These are phyloP conservation scores for Harmothoe impar DNA, from an alignment of 2,888 invertebrate genomes.

Conservation along the genomic window DNA sequence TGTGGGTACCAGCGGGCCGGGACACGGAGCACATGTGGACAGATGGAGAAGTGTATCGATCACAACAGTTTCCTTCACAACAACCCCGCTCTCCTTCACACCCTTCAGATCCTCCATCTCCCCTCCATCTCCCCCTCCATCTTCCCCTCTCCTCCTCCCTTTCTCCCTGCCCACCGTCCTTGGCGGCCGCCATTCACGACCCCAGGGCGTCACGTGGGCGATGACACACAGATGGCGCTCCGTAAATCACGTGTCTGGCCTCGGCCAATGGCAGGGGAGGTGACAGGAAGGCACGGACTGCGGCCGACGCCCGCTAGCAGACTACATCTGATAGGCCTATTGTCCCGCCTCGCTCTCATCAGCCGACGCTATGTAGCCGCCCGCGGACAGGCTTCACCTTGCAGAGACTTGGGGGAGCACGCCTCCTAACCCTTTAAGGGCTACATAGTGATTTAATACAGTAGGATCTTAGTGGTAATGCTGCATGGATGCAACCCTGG, in stretches of 20 bases:
- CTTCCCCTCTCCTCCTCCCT: not conserved
- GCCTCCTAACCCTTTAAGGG: not conserved
- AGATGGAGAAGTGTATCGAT: slow-evolving; percentile 19
- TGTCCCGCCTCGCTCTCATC: not conserved
- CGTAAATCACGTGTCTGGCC: slow-evolving; percentile 35
- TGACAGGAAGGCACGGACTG: slow-evolving; percentile 8
- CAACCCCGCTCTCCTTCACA: not conserved
- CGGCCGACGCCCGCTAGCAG: not conserved
- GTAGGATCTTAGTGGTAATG: too few relatives aligned
- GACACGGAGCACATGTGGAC: not conserved
- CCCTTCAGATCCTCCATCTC: not conserved
- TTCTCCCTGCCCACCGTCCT: not conserved
- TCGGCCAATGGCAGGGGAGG: slow-evolving; percentile 4
- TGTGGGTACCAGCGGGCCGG: not conserved
- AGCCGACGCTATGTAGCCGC: not conserved
- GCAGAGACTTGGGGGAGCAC: too few relatives aligned
- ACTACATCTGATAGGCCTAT: slow-evolving; percentile 36
- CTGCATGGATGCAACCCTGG: too few relatives aligned
- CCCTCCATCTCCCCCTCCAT: not conserved
- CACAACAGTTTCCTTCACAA: not conserved
- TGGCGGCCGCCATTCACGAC: not conserved
- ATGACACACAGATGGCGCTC: slow-evolving; percentile 5
- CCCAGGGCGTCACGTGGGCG: slow-evolving; percentile 9
- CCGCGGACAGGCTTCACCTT: too few relatives aligned
- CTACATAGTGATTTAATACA: too few relatives aligned